phyloP scores from a whole-genome alignment of 2,113 vertebrate genomes.

The Penelope pileata region DNA sequence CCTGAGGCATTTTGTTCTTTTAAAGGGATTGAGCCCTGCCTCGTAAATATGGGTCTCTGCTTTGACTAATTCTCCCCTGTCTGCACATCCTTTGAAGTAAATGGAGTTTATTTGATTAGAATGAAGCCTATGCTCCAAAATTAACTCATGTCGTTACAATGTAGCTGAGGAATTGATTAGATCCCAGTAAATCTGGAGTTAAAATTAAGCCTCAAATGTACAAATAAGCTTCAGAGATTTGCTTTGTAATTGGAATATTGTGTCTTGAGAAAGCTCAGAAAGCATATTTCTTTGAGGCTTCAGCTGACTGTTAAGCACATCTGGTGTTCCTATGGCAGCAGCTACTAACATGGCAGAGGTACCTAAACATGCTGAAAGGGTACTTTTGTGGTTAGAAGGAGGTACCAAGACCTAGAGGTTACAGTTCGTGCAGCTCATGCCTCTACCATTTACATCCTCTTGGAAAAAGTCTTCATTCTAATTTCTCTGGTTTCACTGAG shows the following conservation, averaged over 20 bases:
- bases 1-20: conserved; percentile 28
- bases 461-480: neutral
- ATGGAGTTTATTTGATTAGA: conserved; percentile 45
- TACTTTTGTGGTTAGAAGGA: neutral
- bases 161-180: conserved; percentile 19
- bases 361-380: neutral
- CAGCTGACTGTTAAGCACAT: neutral
- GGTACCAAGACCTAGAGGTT: neutral
- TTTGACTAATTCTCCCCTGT: conserved; percentile 35
- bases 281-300: neutral
- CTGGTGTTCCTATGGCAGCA: neutral
- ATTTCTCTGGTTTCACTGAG: neutral
- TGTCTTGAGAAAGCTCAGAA: neutral
- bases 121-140: conserved; percentile 31
- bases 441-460: neutral
- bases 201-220: conserved; percentile 37
- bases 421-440: neutral
- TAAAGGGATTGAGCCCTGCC: neutral
- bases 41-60: conserved; percentile 32
- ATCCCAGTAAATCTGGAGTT: conserved; percentile 22
- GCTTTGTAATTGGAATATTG: neutral
- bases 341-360: neutral
- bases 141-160: neutral
- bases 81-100: conserved; percentile 35
- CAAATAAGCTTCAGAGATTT: conserved; percentile 7